Evolutionary conservation across 1,140 invertebrate genomes (phyloP), one percentile per base, ranked within the genome.

Genomic region (Mesaphorura yosii): DNA sequence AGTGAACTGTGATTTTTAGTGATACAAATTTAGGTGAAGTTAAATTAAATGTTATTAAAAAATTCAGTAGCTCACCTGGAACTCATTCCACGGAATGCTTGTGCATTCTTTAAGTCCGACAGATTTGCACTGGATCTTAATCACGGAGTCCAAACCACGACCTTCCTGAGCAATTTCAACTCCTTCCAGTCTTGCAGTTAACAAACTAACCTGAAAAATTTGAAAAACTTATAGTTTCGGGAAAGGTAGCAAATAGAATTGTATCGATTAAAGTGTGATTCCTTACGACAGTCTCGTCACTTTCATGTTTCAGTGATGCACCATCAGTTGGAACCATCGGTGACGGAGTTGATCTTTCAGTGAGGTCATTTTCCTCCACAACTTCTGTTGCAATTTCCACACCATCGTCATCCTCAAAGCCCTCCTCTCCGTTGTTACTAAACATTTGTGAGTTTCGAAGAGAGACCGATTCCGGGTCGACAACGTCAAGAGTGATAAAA

Each of bases 51-150:
- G n/a, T n/a, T n/a, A n/a, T n/a, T n/a, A n/a, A n/a, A n/a, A n/a
- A n/a, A n/a, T n/a, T n/a, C n/a, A n/a, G n/a, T n/a, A n/a, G n/a
- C n/a, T 71, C 70, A 89, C 86, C 81, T 92, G 88, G 73, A 95
- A 86, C 72, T 93, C 88, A 66, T 93, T 88, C 82, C 87, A 91
- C 3, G 84, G 82, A 66, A 93, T 90, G 41, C 85, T 82, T 6
- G 79, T 76, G 67, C 86, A 89, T 68, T 93, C 88, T 60, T 88
- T 82, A 45, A 78, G 79, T 14, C 71, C 72, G 7, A 93, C 70
- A 62, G 85, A 81, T 6, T 81, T 78, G 14, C 88, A 78, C 64
- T 88, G 84, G 20, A 87, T 64, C 63, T 85, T 81, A 7, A 90
- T 72, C 0, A 76, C 70, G 0, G 85, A 83, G n/a, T 76, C 74